Base-by-base conservation (phyloP, 1,140 invertebrate genomes). In the Papilio glaucus region DNA sequence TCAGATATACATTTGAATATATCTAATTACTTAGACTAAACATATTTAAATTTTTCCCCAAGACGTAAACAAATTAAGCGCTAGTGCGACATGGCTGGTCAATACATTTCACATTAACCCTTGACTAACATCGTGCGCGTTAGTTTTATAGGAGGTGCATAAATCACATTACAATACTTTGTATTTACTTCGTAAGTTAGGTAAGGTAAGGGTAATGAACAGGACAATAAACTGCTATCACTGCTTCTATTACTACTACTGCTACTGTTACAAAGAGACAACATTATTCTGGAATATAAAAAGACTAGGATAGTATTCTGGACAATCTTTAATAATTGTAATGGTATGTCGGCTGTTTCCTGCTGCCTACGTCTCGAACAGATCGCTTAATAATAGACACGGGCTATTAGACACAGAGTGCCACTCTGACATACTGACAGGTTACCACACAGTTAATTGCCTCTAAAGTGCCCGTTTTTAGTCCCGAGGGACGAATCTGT, bases 371-470 rank as follows among this genome's bases (percentile, higher is more conserved):
- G n/a, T 42, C 7, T 26, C 26, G 21, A 60, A 38, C 72, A 41
- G 41, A 60, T 45, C 37, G 62, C 33, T 65, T 68, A 73, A 62
- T 73, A 68, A 68, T 49, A 67, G 45, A 57, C 72, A 9, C 21
- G 61, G 15, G 42, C 67, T 69, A 69, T 69, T 69, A 69, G 67
- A 69, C 67, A 29, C 5, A 13, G 26, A 69, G 41, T 49, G 67
- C 42, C n/a, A 49, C 42, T 69, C 45, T 69, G 67, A 42, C 67
- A 49, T 29, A 49, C 26, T 69, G 67, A 69, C 67, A 69, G 41
- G 67, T 69, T 69, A 69, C 67, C 61, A 65, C 71, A 24, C 42
- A 18, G 41, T 67, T 67, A 73, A 72, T 72, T 62, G 71, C 71
- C 71, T 61, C 57, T 62, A 63, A 72, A 72, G 71, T 72, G 71